These are phyloP conservation scores for Sardinella longiceps DNA, from an alignment of 2,797 vertebrate genomes.

Conservation along the genomic window DNA sequence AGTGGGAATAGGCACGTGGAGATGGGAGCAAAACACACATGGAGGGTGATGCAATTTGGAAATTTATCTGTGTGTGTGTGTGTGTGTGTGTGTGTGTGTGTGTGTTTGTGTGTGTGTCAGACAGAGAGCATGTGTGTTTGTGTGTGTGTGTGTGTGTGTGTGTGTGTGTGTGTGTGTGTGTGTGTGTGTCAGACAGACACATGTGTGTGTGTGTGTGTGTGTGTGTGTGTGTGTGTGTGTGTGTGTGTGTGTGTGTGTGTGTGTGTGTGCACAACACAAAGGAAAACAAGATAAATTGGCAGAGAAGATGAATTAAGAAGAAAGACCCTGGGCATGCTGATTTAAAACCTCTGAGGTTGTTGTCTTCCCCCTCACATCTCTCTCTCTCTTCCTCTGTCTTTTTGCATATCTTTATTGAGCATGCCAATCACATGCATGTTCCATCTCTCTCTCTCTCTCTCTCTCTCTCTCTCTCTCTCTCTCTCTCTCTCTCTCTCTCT, in stretches of 20 bases:
- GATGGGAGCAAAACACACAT: slow-evolving; percentile 38
- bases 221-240: neutral
- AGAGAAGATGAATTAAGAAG: slow-evolving; percentile 63
- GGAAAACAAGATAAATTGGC: slow-evolving; percentile 64
- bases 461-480: neutral
- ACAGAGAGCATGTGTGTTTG: slow-evolving; percentile 42
- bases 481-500: neutral
- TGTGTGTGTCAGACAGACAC: too few relatives aligned
- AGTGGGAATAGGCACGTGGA: neutral
- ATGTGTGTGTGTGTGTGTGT: slow-evolving; percentile 54
- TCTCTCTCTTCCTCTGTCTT: slow-evolving; percentile 55
- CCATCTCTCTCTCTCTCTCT: neutral
- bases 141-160: slow-evolving; percentile 22
- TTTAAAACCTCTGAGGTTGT: slow-evolving; percentile 53
- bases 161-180: neutral
- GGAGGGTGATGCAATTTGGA: slow-evolving; percentile 63
- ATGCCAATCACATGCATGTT: slow-evolving; percentile 1
- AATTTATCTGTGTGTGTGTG: slow-evolving; percentile 15
- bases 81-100: neutral
- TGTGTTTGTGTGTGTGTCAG: neutral
- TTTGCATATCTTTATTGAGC: slow-evolving; percentile 48
- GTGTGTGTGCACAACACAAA: slow-evolving; percentile 54
- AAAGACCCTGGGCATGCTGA: slow-evolving; percentile 39
- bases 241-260: neutral
- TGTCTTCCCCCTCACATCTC: slow-evolving; percentile 45